Percentiles rank a stretch among this genome's conserved stretches.
phyloP scores from a whole-genome alignment of 2,113 vertebrate genomes.

The Rhineura floridana region DNA sequence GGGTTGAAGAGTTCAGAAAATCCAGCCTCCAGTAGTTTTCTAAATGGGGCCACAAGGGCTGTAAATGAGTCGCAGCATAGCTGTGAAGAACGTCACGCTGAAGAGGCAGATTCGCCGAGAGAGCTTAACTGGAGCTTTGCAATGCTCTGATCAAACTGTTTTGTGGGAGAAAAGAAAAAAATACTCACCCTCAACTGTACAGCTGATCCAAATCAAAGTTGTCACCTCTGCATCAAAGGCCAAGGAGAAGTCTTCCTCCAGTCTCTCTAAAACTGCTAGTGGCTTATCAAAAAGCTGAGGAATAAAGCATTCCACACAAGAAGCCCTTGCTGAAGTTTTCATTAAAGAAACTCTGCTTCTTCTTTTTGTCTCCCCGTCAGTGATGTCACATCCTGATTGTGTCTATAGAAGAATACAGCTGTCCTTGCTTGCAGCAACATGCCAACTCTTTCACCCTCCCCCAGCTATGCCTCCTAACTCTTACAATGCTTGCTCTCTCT shows the following conservation, averaged over 20 bases:
- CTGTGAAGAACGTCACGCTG: neutral
- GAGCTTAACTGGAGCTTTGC: neutral
- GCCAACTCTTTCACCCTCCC: neutral
- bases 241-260: neutral
- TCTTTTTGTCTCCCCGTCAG: constrained; percentile 68
- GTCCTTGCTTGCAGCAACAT: constrained; percentile 57
- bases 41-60: neutral
- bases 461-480: neutral
- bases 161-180: neutral
- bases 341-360: constrained; percentile 24
- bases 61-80: neutral
- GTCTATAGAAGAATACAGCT: constrained; percentile 68
- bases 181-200: neutral
- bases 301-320: neutral
- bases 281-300: neutral
- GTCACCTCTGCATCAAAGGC: neutral
- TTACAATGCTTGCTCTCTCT: too few species aligned
- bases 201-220: neutral
- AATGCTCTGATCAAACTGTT: neutral
- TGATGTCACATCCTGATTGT: constrained; percentile 95
- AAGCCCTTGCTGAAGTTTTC: constrained; percentile 21
- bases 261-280: too few species aligned
- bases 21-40: too few species aligned
- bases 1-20: neutral
- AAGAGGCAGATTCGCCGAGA: neutral